These are phyloP conservation scores for Neopelma chrysocephalum DNA, from an alignment of 2,797 vertebrate species.

Conservation along the genomic window DNA sequence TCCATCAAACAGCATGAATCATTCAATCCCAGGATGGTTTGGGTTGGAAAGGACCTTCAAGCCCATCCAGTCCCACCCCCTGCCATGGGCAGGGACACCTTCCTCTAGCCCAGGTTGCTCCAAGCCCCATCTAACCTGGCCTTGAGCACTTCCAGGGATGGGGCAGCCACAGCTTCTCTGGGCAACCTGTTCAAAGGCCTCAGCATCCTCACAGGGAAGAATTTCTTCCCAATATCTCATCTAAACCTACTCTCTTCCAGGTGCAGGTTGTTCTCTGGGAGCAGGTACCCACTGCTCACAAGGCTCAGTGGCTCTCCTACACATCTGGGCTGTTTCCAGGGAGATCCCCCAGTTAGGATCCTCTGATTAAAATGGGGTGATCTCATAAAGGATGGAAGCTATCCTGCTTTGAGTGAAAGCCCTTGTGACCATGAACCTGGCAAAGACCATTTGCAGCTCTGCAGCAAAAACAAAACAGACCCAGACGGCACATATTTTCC, in stretches of 20 bases:
- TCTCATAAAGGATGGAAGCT: background rate
- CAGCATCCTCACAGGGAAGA: background rate
- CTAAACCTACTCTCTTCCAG: background rate
- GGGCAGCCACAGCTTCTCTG: background rate
- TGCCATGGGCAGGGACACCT: background rate
- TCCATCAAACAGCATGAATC: rapidly evolving
- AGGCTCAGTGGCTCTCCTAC: background rate
- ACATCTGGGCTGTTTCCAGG: background rate
- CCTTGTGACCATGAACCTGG: constrained; percentile 4
- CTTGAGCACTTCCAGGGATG: background rate
- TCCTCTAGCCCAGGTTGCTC: background rate
- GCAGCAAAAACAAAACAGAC: constrained; percentile 51
- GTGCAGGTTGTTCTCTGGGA: background rate
- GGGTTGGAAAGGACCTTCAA: background rate
- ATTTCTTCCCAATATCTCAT: background rate
- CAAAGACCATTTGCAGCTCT: constrained; percentile 44
- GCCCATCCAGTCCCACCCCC: background rate
- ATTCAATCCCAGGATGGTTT: background rate
- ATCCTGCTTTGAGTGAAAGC: background rate
- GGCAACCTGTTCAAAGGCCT: background rate
- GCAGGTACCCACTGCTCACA: background rate
- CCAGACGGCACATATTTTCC: constrained; percentile 60
- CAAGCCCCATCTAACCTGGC: no score
- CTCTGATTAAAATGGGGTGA: background rate
- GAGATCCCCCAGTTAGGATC: background rate